Conservation (phyloP, 2,113 vertebrate genomes). For the Harpagus bidentatus region DNA sequence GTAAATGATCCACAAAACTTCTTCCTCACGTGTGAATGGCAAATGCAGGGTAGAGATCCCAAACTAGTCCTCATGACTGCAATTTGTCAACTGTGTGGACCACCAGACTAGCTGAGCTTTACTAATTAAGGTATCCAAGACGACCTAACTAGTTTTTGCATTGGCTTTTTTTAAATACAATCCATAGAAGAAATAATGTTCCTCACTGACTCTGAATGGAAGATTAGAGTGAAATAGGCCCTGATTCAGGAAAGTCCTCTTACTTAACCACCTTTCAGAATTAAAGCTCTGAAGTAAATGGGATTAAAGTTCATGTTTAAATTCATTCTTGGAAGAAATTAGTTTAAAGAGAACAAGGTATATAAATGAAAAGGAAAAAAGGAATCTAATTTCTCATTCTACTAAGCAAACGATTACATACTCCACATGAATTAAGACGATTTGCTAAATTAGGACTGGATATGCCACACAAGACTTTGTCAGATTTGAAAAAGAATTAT, state of each 20-base stretch:
- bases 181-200: not conserved
- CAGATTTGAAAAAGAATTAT: constrained; percentile 7
- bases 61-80: fast-evolving
- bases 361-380: not conserved
- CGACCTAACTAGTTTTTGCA: not conserved
- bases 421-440: not conserved
- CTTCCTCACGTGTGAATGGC: not conserved
- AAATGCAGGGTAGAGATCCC: not conserved
- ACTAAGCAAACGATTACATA: not conserved
- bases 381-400: not conserved
- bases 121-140: not conserved
- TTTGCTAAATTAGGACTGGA: not conserved
- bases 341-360: not conserved
- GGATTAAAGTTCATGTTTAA: not conserved
- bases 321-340: not conserved
- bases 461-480: not conserved
- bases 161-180: not conserved
- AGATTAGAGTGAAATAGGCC: not conserved
- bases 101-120: not conserved
- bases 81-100: not conserved
- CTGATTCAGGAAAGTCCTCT: not conserved
- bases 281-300: not conserved
- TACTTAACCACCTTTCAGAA: not conserved
- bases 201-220: not conserved
- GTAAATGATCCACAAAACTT: not conserved